Conservation (phyloP, 2,888 invertebrate genomes). For the Pollenia amentaria region DNA sequence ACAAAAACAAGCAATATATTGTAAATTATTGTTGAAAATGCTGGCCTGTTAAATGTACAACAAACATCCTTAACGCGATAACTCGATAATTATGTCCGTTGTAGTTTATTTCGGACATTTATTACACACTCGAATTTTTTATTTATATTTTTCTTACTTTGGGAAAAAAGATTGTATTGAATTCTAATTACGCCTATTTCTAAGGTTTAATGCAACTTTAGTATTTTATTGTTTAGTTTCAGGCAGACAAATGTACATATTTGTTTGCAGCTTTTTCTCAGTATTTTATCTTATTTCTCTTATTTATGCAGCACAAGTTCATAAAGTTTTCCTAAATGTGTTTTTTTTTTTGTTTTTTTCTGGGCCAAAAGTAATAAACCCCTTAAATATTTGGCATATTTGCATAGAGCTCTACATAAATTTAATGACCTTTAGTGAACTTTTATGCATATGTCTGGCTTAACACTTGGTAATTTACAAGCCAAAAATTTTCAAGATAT, state of each 20-base stretch:
- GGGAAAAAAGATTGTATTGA: not conserved
- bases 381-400: conserved; percentile 74
- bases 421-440: conserved; percentile 73
- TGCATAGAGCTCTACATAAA: conserved; percentile 71
- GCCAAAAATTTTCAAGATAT: conserved; percentile 66
- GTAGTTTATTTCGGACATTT: conserved; percentile 84
- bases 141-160: conserved; percentile 11
- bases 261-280: not conserved
- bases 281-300: conserved; percentile 34
- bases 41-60: not conserved
- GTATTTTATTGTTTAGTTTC: conserved; percentile 12
- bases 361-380: conserved; percentile 71
- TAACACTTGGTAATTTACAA: conserved; percentile 71
- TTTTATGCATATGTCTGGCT: conserved; percentile 74
- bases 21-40: conserved; percentile 43
- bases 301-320: conserved; percentile 57
- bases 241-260: conserved; percentile 3
- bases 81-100: conserved; percentile 85
- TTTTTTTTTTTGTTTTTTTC: conserved; percentile 16
- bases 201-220: conserved; percentile 5
- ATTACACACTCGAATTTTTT: conserved; percentile 78
- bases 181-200: conserved; percentile 34
- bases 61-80: conserved; percentile 82
- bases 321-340: conserved; percentile 56
- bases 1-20: conserved; percentile 28